Base-by-base conservation (phyloP, 2,888 invertebrate species). In the Euspilapteryx auroguttella region DNA sequence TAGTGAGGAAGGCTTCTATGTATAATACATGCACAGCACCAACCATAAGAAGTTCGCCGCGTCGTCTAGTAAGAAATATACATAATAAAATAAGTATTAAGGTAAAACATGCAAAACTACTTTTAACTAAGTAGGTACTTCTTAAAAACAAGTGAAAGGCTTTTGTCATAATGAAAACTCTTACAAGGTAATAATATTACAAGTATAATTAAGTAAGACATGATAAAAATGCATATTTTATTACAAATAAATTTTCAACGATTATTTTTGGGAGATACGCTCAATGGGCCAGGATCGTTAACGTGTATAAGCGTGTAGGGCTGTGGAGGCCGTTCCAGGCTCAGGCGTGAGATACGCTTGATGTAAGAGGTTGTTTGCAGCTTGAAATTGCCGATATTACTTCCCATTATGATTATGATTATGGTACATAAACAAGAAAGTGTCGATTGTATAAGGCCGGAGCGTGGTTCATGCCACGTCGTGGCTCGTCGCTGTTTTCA, bases 351-450 rank as follows among this genome's bases (percentile, higher is more conserved):
- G 52, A 59, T 61, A 58, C 41, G 43, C 47, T 47, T 48, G 55
- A 54, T 55, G 44, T 51, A 58, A 55, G 49, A 47, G 49, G 47
- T 43, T 45, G 44, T n/a, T 55, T 48, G 49, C 43, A 45, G 46
- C 45, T 47, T 52, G 44, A 61, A 65, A 66, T 65, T 62, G 57
- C 53, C 45, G 52, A 46, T 55, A 65, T 63, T 61, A 65, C 54
- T 54, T 50, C 54, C 57, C 55, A 64, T 65, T 61, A 64, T 51
- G 53, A 55, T 61, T 46, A 47, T 44, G 40, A 45, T 40, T 55
- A 59, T 56, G 56, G 54, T 48, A 55, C 47, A 49, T 45, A 55
- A 49, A 55, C 50, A 58, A 53, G 64, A 66, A 64, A 68, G 59
- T 49, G 54, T 55, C 53, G 47, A 8, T 17, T 17, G 17, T 5